Evolutionary conservation across 2,797 vertebrate genomes (phyloP).

Genomic region (Scolopax bukidnonensis): DNA sequence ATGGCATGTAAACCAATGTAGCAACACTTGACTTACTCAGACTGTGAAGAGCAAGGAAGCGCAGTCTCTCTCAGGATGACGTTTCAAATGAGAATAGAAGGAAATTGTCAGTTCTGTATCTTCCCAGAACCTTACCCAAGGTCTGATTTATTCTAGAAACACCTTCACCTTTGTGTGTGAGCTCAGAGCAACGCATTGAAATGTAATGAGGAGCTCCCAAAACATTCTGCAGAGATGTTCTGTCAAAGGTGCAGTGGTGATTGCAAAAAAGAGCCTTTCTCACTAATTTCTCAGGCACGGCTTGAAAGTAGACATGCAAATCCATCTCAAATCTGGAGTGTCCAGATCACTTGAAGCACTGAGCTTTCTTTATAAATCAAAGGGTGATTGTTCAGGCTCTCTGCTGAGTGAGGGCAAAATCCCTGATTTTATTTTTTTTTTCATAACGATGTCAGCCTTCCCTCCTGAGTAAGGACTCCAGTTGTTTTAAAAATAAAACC

Average conservation of each 20-base stretch:
- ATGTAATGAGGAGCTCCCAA: neutral
- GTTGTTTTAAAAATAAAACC: constrained; percentile 49
- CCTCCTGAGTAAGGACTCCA: constrained; percentile 8
- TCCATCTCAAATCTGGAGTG: neutral
- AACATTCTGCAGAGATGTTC: neutral
- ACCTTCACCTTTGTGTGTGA: neutral
- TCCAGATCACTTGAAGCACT: neutral
- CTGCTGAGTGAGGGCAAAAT: constrained; percentile 41
- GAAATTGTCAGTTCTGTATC: neutral
- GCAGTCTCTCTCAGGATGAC: neutral
- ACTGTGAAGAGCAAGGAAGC: neutral
- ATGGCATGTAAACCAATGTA: neutral
- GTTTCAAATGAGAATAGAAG: neutral
- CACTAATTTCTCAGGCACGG: neutral
- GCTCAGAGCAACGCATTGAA: neutral
- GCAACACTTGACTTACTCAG: rapidly evolving
- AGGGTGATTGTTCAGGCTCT: constrained; percentile 41
- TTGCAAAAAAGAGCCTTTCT: neutral
- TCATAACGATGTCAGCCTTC: constrained; percentile 11
- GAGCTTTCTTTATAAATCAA: constrained; percentile 42
- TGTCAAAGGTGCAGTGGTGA: neutral
- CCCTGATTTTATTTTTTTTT: neutral
- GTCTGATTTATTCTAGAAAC: neutral
- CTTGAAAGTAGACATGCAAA: neutral
- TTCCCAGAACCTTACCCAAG: neutral